A percentile compares a stretch with the other conserved stretches of the same genome.
Conservation (phyloP, 2,888 invertebrate genomes). For the Sclerodermus sp. region DNA sequence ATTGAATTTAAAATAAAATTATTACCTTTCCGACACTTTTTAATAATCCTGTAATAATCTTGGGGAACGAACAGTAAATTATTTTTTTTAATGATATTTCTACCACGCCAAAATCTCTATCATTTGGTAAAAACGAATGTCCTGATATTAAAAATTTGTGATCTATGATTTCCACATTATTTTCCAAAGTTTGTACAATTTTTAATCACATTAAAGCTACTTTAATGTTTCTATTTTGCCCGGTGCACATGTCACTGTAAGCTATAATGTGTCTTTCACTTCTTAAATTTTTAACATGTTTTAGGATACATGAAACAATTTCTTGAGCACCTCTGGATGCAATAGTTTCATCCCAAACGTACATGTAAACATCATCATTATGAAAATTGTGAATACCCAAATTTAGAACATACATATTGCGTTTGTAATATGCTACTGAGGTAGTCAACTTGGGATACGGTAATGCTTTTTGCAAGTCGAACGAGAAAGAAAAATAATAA, state of each 20-base stretch:
- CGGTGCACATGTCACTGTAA: too few species aligned
- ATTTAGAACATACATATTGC: conserved; percentile 14
- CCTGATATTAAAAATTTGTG: conserved; percentile 29
- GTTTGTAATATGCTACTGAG: conserved; percentile 11
- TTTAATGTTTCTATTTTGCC: conserved; percentile 27
- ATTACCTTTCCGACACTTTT: conserved; percentile 20
- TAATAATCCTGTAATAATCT: conserved; percentile 21
- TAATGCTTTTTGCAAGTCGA: too few species aligned
- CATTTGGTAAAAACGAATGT: conserved; percentile 32
- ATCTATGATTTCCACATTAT: conserved; percentile 28
- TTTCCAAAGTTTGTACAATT: conserved; percentile 23
- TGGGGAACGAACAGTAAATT: conserved; percentile 17
- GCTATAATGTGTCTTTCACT: conserved; percentile 19
- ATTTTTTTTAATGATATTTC: conserved; percentile 30
- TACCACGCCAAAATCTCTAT: conserved; percentile 32
- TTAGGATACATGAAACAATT: conserved; percentile 9
- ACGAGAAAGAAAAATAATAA: conserved; percentile 8
- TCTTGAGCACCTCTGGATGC: conserved; percentile 38
- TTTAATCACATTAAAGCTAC: conserved; percentile 24
- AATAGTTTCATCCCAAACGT: conserved; percentile 37
- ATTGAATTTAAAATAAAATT: conserved; percentile 21
- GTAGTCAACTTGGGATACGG: conserved; percentile 9
- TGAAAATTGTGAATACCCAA: conserved; percentile 23
- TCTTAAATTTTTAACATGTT: conserved; percentile 10
- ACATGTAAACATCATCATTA: conserved; percentile 30